Conservation (phyloP, 2,797 vertebrate genomes). For the Xiphophorus birchmanni region DNA sequence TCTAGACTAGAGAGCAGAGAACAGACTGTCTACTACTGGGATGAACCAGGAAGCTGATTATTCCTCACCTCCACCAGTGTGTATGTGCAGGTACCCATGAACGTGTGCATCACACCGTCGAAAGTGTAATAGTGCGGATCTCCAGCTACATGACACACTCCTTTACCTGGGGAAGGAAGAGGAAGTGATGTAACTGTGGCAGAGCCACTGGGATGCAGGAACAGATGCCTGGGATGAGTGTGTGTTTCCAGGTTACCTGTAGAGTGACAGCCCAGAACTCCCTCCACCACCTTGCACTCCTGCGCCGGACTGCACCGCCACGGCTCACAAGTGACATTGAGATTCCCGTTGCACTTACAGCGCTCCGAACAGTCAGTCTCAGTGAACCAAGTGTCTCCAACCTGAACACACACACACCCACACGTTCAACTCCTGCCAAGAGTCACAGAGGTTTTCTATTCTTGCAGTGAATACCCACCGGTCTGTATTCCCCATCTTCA, state of each 20-base stretch:
- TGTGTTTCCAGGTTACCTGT: slow-evolving; percentile 71
- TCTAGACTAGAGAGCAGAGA: not conserved
- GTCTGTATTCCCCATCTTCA: slow-evolving; percentile 77
- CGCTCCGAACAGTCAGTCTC: slow-evolving; percentile 80
- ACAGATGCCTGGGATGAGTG: not conserved
- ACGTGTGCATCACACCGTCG: slow-evolving; percentile 82
- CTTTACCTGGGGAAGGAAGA: slow-evolving; percentile 70
- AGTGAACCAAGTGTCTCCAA: slow-evolving; percentile 87
- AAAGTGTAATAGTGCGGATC: slow-evolving; percentile 87
- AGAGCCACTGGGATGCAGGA: not conserved
- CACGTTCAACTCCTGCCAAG: not conserved
- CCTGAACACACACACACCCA: slow-evolving; percentile 59
- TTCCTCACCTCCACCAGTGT: slow-evolving; percentile 76
- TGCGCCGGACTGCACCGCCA: slow-evolving; percentile 87
- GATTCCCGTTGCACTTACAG: slow-evolving; percentile 79
- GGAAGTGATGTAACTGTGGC: not conserved
- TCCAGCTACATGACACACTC: slow-evolving; percentile 82
- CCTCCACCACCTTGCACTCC: slow-evolving; percentile 84
- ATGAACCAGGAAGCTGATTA: not conserved
- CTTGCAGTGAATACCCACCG: slow-evolving; percentile 70
- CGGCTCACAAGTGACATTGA: slow-evolving; percentile 75
- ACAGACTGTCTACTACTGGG: not conserved
- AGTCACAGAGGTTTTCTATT: not conserved
- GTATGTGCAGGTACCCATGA: slow-evolving; percentile 85
- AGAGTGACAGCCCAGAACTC: slow-evolving; percentile 86